Evolutionary conservation across 2,113 vertebrate species (phyloP).

Genomic region (Sarotherodon lohbergeri): DNA sequence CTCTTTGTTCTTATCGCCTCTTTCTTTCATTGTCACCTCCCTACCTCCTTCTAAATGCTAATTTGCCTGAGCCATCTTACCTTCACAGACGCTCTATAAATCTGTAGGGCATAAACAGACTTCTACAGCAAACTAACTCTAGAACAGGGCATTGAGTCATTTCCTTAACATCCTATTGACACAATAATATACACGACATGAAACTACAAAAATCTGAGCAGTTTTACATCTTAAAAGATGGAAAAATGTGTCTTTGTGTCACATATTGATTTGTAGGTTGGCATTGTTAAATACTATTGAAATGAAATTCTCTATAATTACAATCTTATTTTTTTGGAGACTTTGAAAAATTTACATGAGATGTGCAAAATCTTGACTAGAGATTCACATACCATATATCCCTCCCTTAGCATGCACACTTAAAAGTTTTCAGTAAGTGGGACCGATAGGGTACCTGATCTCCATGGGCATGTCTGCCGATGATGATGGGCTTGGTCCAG

Average conservation of each 20-base stretch:
- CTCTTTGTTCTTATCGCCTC: background rate
- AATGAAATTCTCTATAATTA: background rate
- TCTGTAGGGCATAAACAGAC: background rate
- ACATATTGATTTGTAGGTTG: background rate
- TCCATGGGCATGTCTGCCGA: slow-evolving; percentile 93
- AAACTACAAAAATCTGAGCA: background rate
- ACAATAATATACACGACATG: background rate
- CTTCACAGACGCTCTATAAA: background rate
- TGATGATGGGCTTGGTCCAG: slow-evolving; percentile 95
- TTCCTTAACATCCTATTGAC: background rate
- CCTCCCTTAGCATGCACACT: background rate
- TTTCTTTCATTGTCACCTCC: background rate
- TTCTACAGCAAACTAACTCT: background rate
- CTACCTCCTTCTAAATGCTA: background rate
- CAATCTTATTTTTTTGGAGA: background rate
- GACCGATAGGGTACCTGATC: slow-evolving; percentile 79
- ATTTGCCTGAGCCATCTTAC: background rate
- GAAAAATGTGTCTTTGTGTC: background rate
- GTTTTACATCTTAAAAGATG: background rate
- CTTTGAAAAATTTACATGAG: background rate
- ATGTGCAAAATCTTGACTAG: background rate
- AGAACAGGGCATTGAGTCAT: background rate
- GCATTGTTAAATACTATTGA: background rate
- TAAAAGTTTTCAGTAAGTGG: background rate
- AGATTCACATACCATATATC: background rate